A percentile compares a stretch with the other conserved stretches of the same genome.
Evolutionary conservation across 2,113 vertebrate genomes (phyloP).

Genomic region (Numenius arquata): DNA sequence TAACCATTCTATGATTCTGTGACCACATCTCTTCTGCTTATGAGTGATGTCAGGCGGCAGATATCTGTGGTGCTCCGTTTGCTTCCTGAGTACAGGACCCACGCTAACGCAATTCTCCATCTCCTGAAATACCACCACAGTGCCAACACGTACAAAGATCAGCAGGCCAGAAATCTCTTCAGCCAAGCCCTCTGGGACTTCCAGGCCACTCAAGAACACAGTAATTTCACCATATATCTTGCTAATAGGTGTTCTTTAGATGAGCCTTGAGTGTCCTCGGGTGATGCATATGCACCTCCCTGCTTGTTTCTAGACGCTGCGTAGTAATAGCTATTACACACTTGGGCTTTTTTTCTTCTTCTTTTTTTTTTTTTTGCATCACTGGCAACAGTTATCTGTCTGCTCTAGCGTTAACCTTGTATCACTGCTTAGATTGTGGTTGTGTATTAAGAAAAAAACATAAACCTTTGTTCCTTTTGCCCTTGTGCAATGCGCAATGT

Average conservation of each 20-base stretch:
- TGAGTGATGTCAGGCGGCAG: not conserved
- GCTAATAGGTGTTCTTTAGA: not conserved
- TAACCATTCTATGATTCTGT: no score
- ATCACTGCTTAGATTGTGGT: not conserved
- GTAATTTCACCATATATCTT: not conserved
- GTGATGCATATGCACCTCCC: not conserved
- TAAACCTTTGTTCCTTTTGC: not conserved
- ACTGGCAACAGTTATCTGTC: not conserved
- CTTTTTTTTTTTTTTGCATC: not conserved
- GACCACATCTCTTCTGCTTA: not conserved
- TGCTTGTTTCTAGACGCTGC: not conserved
- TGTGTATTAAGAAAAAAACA: not conserved
- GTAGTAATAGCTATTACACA: not conserved
- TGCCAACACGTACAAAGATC: not conserved
- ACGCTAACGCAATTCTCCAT: not conserved
- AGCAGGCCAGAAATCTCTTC: not conserved
- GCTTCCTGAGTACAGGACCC: not conserved
- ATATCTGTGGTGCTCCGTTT: not conserved
- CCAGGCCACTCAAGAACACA: not conserved
- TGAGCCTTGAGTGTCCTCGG: not conserved
- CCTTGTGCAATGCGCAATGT: no score
- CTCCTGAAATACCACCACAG: not conserved
- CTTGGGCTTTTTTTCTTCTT: accelerated
- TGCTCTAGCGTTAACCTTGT: not conserved
- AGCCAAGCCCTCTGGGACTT: not conserved